These are phyloP conservation scores for Salticus scenicus DNA, from an alignment of 2,888 invertebrate species.

Conservation along the genomic window DNA sequence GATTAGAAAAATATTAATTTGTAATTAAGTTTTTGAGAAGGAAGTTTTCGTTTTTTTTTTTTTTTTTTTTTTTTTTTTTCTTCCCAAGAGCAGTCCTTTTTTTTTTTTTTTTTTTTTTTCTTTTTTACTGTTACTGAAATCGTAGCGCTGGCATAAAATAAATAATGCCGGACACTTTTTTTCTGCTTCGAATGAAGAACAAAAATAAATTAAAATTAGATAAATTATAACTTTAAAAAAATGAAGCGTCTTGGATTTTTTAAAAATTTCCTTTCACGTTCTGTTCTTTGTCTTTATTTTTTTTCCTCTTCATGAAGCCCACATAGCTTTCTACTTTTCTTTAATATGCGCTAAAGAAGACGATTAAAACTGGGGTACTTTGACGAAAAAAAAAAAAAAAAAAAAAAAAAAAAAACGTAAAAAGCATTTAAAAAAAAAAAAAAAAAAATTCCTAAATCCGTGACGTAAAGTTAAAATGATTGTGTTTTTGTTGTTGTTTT, in stretches of 20 bases:
- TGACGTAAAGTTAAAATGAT: conserved; percentile 61
- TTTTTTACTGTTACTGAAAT: conserved; percentile 35
- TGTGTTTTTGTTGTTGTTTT: conserved; percentile 43
- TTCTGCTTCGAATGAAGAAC: conserved; percentile 52
- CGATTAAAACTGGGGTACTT: conserved; percentile 59
- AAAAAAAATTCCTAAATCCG: conserved; percentile 57
- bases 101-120: conserved; percentile 37
- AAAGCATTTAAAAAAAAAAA: conserved; percentile 23
- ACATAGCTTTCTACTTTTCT: conserved; percentile 29
- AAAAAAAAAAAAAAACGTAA: conserved; percentile 28
- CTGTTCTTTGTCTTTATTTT: conserved; percentile 56
- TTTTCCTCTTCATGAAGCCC: conserved; percentile 22
- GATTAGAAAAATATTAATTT: conserved; percentile 71
- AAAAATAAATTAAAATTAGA: conserved; percentile 69
- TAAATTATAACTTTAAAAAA: conserved; percentile 69
- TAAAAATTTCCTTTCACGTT: background rate
- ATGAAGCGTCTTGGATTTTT: conserved; percentile 28
- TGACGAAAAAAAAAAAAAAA: conserved; percentile 22
- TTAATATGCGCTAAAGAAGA: conserved; percentile 59
- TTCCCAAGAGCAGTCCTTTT: too few species aligned
- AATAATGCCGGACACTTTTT: conserved; percentile 27
- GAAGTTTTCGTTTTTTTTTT: conserved; percentile 45
- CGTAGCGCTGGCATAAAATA: conserved; percentile 43
- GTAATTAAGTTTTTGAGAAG: conserved; percentile 69
- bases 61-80: conserved; percentile 31